Evolutionary conservation across 2,113 vertebrate species (phyloP).

Genomic region (Crotalus helleri): DNA sequence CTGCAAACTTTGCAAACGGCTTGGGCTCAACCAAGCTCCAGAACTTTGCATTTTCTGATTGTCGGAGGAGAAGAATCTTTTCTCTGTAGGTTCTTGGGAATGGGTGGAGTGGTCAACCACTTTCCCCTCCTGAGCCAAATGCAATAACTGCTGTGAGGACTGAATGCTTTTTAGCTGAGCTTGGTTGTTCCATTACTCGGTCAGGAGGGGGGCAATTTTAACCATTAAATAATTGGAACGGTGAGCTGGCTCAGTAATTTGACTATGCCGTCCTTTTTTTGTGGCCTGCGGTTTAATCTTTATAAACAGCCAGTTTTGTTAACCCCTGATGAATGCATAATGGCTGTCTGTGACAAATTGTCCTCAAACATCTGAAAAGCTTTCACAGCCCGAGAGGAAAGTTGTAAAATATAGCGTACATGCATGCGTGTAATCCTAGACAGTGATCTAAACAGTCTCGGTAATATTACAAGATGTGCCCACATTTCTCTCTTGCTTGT

Average conservation of each 20-base stretch:
- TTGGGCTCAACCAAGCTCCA: background rate
- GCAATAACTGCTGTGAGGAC: background rate
- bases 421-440: background rate
- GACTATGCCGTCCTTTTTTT: background rate
- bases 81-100: background rate
- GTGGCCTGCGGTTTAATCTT: too few species aligned
- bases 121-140: background rate
- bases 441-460: background rate
- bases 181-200: background rate
- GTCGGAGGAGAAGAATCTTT: background rate
- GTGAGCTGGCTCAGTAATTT: background rate
- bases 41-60: background rate
- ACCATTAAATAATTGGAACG: background rate
- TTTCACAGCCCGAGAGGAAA: background rate
- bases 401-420: background rate
- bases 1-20: background rate
- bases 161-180: background rate
- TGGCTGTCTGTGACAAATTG: background rate
- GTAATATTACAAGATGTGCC: conserved; percentile 8
- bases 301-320: background rate
- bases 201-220: background rate
- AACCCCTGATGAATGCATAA: background rate
- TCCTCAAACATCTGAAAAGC: background rate
- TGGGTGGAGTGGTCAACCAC: background rate
- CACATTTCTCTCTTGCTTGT: conserved; percentile 18